Evolutionary conservation across 2,113 vertebrate species (phyloP).

Genomic region (Ploceus nigricollis): DNA sequence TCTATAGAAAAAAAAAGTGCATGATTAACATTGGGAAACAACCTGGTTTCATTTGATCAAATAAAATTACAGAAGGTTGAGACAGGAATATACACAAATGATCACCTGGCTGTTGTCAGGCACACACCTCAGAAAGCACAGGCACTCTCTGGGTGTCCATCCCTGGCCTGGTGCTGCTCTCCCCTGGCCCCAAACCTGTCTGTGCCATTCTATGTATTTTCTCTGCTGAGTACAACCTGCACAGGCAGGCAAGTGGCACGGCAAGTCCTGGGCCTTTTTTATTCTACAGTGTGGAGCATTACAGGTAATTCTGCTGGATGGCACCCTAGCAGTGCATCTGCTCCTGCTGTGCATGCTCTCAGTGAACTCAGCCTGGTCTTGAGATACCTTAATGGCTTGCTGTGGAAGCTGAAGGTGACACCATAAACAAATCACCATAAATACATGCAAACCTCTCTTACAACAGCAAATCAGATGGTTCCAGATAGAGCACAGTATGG

Average conservation of each 20-base stretch:
- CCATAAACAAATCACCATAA: conserved; percentile 17
- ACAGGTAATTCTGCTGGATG: neutral
- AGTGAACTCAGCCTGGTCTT: neutral
- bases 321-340: neutral
- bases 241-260: neutral
- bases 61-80: neutral
- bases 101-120: neutral
- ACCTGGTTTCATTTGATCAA: neutral
- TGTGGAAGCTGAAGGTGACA: conserved; percentile 43
- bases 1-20: neutral
- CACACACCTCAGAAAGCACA: neutral
- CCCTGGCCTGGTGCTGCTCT: neutral
- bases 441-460: neutral
- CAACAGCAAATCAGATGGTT: neutral
- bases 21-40: neutral
- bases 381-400: neutral
- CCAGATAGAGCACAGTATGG: neutral
- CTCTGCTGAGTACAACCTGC: neutral
- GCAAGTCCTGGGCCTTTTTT: neutral
- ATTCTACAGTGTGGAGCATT: neutral
- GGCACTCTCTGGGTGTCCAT: neutral
- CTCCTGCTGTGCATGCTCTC: neutral
- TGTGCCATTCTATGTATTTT: neutral
- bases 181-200: neutral
- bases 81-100: neutral